Evolutionary conservation across 2,113 vertebrate genomes (phyloP), one percentile per base, ranked within the genome.

Genomic region (Thymallus thymallus): DNA sequence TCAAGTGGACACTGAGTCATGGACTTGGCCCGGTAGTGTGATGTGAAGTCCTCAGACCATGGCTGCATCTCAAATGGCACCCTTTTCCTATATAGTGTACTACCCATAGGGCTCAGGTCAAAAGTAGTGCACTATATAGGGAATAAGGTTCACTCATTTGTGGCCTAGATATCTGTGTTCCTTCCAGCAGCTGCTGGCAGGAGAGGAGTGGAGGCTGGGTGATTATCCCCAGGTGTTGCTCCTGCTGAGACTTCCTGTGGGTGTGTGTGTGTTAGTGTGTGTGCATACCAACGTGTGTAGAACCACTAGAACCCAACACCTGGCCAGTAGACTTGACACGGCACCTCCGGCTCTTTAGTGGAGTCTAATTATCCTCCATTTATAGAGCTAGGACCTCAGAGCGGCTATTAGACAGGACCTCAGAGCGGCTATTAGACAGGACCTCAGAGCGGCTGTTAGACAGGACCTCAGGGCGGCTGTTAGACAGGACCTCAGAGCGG

Each of bases 141-240:
- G 46, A 48, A 1, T 48, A 48, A 10, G 46, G 46, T 48, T 48
- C 46, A 48, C 46, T 24, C 61, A 24, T 24, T 23, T 63, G 23
- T 26, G 23, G 61, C 32, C 5, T 32, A 32, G 5, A 32, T 32
- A 32, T 22, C n/a, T 23, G n/a, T 60, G 58, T 60, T 60, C 32
- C 5, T 32, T 32, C 32, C 32, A 32, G 30, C 45, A 14, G 46
- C 46, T 48, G 46, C 32, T 48, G 46, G 13, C 46, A 30, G 64
- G 29, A 35, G 14, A 26, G 7, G 75, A 69, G 65, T 69, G 60
- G 61, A 56, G 62, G 64, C 26, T 66, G 62, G 79, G 68, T 81
- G 80, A 89, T 89, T 81, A 72, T 73, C 85, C 51, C 82, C 85
- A 85, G 83, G 84, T 91, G 86, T 86, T 75, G 6, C 30, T 76